Conservation (phyloP, 2,113 vertebrate species). For the Apaloderma vittatum region DNA sequence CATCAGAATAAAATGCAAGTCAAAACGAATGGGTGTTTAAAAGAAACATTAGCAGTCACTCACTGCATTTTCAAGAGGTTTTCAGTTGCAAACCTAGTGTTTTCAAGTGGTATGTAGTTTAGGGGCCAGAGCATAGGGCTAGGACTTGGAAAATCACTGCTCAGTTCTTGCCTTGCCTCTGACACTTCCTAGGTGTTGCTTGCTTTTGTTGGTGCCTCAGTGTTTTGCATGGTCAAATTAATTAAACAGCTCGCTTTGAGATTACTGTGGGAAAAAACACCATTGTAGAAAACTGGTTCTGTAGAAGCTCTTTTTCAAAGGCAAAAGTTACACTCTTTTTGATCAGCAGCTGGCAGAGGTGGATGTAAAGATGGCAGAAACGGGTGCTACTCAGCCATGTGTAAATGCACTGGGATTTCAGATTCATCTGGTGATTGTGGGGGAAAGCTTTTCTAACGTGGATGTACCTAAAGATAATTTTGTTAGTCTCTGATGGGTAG, state of each 20-base stretch:
- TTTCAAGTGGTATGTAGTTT: not conserved
- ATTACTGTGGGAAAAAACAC: not conserved
- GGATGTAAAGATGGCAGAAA: not conserved
- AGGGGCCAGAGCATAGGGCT: not conserved
- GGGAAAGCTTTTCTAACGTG: not conserved
- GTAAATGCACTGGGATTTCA: not conserved
- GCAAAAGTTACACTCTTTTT: not conserved
- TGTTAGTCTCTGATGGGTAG: not conserved
- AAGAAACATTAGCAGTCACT: not conserved
- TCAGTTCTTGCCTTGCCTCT: not conserved
- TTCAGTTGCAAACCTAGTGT: not conserved
- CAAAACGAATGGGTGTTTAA: not conserved
- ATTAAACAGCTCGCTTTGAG: not conserved
- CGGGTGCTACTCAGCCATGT: not conserved
- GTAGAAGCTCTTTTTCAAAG: not conserved
- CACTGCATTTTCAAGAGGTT: not conserved
- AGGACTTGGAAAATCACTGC: not conserved
- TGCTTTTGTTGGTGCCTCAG: not conserved
- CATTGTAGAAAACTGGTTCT: not conserved
- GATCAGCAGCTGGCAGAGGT: not conserved
- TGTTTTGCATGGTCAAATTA: not conserved
- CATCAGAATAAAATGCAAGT: not conserved
- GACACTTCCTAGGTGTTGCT: not conserved
- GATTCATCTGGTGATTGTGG: not conserved
- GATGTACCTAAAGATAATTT: not conserved